Evolutionary conservation across 2,113 vertebrate genomes (phyloP).

Genomic region (Lamprotornis superbus): DNA sequence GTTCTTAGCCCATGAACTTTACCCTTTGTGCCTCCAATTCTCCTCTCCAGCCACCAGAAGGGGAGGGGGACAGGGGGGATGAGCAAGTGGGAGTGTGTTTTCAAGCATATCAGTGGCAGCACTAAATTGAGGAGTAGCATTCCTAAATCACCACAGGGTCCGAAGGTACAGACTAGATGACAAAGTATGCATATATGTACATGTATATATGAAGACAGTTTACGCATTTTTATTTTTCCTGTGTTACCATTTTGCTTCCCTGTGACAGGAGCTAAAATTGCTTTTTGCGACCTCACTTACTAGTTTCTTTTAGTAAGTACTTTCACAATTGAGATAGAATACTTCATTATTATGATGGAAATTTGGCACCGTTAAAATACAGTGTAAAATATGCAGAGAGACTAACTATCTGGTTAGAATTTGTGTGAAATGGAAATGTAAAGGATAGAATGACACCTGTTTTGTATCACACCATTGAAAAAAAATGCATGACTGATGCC

Average conservation of each 20-base stretch:
- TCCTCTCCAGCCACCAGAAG: not conserved
- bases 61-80: fast-evolving
- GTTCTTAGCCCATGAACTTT: not conserved
- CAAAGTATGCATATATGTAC: not conserved
- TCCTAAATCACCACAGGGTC: not conserved
- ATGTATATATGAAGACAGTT: not conserved
- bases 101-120: not conserved
- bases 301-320: not conserved
- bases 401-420: not conserved
- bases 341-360: not conserved
- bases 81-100: not conserved
- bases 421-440: not conserved
- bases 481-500: not conserved
- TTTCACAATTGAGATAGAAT: not conserved
- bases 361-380: constrained; percentile 11
- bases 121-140: not conserved
- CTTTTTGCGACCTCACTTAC: not conserved
- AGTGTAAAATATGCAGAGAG: constrained; percentile 39
- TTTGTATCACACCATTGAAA: not conserved
- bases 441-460: not conserved
- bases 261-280: not conserved
- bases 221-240: not conserved
- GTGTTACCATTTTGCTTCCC: not conserved
- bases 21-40: not conserved
- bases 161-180: fast-evolving